phyloP scores from a whole-genome alignment of 2,113 vertebrate genomes.

The Channa maculata region DNA sequence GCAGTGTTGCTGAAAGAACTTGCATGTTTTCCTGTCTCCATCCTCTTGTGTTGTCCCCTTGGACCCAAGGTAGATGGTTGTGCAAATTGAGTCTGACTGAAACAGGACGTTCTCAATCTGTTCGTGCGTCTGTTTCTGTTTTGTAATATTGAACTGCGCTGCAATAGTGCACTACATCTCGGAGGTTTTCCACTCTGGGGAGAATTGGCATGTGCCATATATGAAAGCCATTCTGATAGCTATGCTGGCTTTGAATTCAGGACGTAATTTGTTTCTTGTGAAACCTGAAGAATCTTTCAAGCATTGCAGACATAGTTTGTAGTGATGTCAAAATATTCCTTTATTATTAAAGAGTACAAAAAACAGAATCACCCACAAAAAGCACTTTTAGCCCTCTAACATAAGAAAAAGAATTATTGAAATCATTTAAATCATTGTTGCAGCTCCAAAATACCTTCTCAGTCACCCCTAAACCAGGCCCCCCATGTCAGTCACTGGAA shows the following conservation, averaged over 20 bases:
- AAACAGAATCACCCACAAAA: constrained; percentile 38
- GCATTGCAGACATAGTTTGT: constrained; percentile 35
- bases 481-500: constrained; percentile 54
- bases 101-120: constrained; percentile 84
- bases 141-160: constrained; percentile 74
- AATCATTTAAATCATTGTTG: constrained; percentile 74
- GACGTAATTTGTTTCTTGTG: constrained; percentile 66
- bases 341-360: constrained; percentile 40
- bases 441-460: constrained; percentile 70
- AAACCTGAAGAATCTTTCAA: constrained; percentile 56
- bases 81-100: constrained; percentile 79
- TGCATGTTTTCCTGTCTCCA: constrained; percentile 62
- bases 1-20: constrained; percentile 56
- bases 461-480: neutral
- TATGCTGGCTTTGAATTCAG: constrained; percentile 67
- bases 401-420: constrained; percentile 62
- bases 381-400: constrained; percentile 39
- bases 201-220: constrained; percentile 74
- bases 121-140: constrained; percentile 80
- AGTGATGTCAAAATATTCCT: constrained; percentile 58
- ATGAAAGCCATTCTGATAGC: constrained; percentile 67
- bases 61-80: constrained; percentile 70
- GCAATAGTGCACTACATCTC: constrained; percentile 68
- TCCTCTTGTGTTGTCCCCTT: constrained; percentile 63
- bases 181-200: constrained; percentile 68